Evolutionary conservation across 1,140 invertebrate species (phyloP).

Genomic region (Sycophila sp.): DNA sequence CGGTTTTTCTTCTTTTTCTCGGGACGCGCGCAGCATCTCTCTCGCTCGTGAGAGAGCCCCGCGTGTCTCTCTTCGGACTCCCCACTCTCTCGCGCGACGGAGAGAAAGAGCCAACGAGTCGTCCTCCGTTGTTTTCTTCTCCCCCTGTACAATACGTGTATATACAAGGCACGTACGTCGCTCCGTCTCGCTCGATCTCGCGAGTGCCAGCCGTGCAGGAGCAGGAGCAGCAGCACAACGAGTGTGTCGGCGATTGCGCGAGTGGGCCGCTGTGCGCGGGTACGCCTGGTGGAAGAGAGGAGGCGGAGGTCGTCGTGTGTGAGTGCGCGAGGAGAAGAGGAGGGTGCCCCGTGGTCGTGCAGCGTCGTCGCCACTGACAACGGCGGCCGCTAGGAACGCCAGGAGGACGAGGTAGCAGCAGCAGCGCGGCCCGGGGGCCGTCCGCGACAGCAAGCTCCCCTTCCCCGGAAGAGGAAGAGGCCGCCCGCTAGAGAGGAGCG

Average conservation of each 20-base stretch:
- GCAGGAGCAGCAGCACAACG: background rate
- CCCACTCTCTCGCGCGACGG: background rate
- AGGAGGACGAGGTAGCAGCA: too few relatives aligned
- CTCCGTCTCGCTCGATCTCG: constrained; percentile 9
- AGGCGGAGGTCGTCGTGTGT: background rate
- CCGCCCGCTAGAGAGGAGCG: too few relatives aligned
- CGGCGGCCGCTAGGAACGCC: too few relatives aligned
- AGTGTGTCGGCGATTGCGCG: background rate
- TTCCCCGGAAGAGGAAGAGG: too few relatives aligned
- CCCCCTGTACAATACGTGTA: too few relatives aligned
- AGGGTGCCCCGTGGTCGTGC: background rate
- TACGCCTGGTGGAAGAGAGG: background rate
- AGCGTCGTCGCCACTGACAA: too few relatives aligned
- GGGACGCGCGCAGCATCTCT: background rate
- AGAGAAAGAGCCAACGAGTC: too few relatives aligned
- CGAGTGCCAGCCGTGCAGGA: background rate
- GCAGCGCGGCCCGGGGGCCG: background rate
- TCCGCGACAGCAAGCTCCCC: too few relatives aligned
- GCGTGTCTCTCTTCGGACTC: background rate
- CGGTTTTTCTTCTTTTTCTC: background rate
- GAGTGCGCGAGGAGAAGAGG: too few relatives aligned
- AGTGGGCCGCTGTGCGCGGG: background rate
- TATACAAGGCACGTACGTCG: too few relatives aligned
- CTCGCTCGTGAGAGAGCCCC: background rate
- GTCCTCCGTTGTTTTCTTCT: too few relatives aligned